phyloP scores from a whole-genome alignment of 2,888 invertebrate species.

The Dolomedes plantarius region DNA sequence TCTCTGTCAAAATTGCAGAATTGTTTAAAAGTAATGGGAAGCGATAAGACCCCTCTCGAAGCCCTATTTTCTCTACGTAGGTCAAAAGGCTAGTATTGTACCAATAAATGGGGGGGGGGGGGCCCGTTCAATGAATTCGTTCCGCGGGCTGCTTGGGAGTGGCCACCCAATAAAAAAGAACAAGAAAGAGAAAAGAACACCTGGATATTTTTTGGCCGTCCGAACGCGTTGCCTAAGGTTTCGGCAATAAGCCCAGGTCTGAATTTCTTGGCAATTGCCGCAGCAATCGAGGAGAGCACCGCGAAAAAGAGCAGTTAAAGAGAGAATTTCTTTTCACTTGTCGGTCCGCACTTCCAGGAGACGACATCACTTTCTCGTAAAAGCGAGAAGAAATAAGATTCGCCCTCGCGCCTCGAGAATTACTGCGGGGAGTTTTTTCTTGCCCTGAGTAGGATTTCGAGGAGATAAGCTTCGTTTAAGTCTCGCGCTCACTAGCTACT shows the following conservation, averaged over 20 bases:
- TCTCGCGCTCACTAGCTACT: conserved; percentile 13
- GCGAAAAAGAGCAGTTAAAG: conserved; percentile 48
- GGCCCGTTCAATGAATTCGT: not conserved
- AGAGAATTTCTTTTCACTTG: conserved; percentile 48
- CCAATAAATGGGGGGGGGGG: not conserved
- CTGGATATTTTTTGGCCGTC: conserved; percentile 15
- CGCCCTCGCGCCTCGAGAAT: conserved; percentile 21
- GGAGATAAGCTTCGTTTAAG: conserved; percentile 25
- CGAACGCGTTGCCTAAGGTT: conserved; percentile 33
- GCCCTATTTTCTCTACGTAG: not conserved
- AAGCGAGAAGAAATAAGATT: conserved; percentile 41
- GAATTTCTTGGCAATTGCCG: conserved; percentile 48
- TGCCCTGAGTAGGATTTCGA: conserved; percentile 9
- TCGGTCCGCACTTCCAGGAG: conserved; percentile 21
- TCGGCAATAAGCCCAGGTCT: conserved; percentile 35
- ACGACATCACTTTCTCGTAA: conserved; percentile 55
- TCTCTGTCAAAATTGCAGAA: not conserved
- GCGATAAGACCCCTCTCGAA: not conserved
- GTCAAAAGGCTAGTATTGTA: not conserved
- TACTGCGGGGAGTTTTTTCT: conserved; percentile 27
- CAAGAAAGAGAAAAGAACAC: conserved; percentile 13
- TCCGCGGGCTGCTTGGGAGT: not conserved
- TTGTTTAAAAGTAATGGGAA: not conserved
- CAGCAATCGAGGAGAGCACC: conserved; percentile 27
- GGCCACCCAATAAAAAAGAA: not conserved